phyloP scores from a whole-genome alignment of 2,797 vertebrate genomes.

The Sebastes cheni region DNA sequence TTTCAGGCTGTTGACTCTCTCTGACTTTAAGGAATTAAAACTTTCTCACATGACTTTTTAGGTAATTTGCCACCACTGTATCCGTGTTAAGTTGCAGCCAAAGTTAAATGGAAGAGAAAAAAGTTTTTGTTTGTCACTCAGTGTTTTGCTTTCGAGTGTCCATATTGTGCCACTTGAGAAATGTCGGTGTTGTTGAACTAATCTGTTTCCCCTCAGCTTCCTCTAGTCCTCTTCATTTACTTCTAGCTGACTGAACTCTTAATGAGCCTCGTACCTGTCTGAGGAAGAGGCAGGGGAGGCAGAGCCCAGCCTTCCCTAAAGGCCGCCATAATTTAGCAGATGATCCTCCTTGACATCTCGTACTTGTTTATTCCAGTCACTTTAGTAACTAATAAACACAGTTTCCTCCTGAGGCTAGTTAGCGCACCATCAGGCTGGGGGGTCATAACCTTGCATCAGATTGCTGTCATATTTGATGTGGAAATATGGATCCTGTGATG shows the following conservation, averaged over 20 bases:
- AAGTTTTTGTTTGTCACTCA: neutral
- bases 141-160: neutral
- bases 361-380: slow-evolving; percentile 51
- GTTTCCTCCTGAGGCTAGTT: slow-evolving; percentile 48
- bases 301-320: slow-evolving; percentile 21
- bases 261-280: slow-evolving; percentile 56
- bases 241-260: slow-evolving; percentile 50
- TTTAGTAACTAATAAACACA: slow-evolving; percentile 43
- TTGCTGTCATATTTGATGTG: neutral
- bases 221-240: slow-evolving; percentile 38
- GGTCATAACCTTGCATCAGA: slow-evolving; percentile 15
- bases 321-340: slow-evolving; percentile 4
- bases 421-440: neutral
- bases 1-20: neutral
- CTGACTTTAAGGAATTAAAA: neutral
- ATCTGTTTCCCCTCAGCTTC: slow-evolving; percentile 16
- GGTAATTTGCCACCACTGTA: neutral
- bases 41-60: neutral
- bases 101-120: neutral
- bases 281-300: slow-evolving; percentile 20
- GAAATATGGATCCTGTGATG: slow-evolving; percentile 4
- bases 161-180: slow-evolving; percentile 6
- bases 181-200: slow-evolving; percentile 26
- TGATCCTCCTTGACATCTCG: slow-evolving; percentile 44
- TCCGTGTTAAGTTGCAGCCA: neutral